Percentiles rank a stretch among this genome's conserved stretches.
These are phyloP conservation scores for Nasonia vitripennis DNA, from an alignment of 1,140 invertebrate genomes.

Conservation along the genomic window DNA sequence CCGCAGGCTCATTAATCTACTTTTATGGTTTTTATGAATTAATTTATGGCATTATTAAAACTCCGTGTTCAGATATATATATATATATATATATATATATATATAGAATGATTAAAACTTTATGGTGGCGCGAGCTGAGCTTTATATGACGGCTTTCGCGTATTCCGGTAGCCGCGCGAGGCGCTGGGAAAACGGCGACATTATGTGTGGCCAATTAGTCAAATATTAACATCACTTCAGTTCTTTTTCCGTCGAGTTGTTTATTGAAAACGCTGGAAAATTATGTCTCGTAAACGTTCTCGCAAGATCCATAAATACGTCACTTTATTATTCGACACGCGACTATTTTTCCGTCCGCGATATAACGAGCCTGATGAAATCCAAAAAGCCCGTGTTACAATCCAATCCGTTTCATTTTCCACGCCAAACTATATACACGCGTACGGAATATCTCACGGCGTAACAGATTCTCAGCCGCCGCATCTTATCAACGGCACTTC, in stretches of 20 bases:
- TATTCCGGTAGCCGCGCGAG: neutral
- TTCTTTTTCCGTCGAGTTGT: neutral
- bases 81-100: too few relatives aligned
- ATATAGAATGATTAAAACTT: constrained; percentile 34
- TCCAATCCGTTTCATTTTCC: too few relatives aligned
- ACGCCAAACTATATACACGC: too few relatives aligned
- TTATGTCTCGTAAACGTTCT: too few relatives aligned
- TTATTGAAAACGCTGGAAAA: too few relatives aligned
- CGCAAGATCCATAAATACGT: too few relatives aligned
- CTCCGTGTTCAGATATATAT: too few relatives aligned
- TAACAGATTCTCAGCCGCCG: neutral
- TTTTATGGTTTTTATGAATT: constrained; percentile 19
- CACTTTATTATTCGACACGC: too few relatives aligned
- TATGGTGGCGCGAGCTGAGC: neutral
- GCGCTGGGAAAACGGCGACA: neutral
- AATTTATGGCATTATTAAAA: constrained; percentile 29
- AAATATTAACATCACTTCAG: neutral
- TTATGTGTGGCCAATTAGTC: neutral
- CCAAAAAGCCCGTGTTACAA: too few relatives aligned
- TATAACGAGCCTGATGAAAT: too few relatives aligned
- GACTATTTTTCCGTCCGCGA: too few relatives aligned
- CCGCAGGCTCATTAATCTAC: constrained; percentile 11
- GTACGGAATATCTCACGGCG: too few relatives aligned
- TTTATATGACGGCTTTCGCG: neutral
- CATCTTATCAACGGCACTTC: constrained; percentile 38